Base-by-base conservation (phyloP, 2,113 vertebrate species). In the Henicopernis longicauda region DNA sequence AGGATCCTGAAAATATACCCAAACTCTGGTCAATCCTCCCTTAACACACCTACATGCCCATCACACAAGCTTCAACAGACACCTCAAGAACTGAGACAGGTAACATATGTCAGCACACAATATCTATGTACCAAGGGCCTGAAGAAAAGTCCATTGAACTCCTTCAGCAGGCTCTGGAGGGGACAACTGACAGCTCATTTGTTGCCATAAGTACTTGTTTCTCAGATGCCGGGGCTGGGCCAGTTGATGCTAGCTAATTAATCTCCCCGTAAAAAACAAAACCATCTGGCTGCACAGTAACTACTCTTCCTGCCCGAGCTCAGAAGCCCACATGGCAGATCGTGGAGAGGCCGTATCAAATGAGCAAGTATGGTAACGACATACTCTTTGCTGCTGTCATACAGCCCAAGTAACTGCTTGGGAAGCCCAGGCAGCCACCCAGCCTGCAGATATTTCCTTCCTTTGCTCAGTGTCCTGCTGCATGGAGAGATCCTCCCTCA, bases 221-320 rank as follows among this genome's bases (percentile, higher is more conserved):
- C 84, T 94, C 70, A 86, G 87, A 71, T 72, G 47, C 80, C 27
- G 2, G 49, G 52, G 26, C 49, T 70, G 22, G 66, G 57, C 57
- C 52, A 86, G 78, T 61, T 3, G 0, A 61, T 69, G 47, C 29
- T 44, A 91, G 81, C 47, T 94, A 87, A 92, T 90, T 92, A 82
- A 95, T 80, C 71, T 91, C 58, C 52, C n/a, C 34, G 81, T 70
- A 81, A 91, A 52, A 91, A 73, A 32, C 2, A 5, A 84, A 95
- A 82, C 91, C 89, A 89, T 91, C 81, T 94, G 94, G 55, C 86
- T 89, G 83, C 62, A 63, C 83, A 81, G 67, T 77, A 94, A 78
- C 89, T 47, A 45, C 44, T 82, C 42, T 40, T 90, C 80, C 89
- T 89, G 83, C 72, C 72, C 82, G 69, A 59, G 73, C 69, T 91